Evolutionary conservation across 2,797 vertebrate genomes (phyloP).

Genomic region (Potorous gilbertii): DNA sequence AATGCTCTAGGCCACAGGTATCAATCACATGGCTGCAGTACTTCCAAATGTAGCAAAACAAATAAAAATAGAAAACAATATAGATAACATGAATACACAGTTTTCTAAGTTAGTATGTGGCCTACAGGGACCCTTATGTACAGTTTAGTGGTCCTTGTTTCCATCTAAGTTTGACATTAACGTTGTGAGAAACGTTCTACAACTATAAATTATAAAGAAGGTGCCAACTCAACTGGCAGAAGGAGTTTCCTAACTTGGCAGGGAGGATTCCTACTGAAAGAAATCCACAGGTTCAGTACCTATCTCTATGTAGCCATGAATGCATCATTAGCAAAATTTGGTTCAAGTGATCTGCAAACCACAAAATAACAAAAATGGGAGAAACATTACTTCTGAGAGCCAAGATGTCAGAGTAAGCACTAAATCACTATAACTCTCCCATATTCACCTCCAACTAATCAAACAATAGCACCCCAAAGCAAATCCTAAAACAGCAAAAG

Average conservation of each 20-base stretch:
- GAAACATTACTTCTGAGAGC: neutral
- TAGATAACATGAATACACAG: neutral
- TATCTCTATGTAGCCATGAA: neutral
- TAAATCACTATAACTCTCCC: neutral
- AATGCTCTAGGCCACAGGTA: neutral
- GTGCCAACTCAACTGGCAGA: neutral
- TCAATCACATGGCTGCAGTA: neutral
- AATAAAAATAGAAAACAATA: neutral
- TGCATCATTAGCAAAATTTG: neutral
- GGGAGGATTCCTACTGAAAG: neutral
- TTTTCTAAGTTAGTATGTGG: neutral
- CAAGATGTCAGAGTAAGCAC: neutral
- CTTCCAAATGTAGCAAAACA: neutral
- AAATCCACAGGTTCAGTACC: neutral
- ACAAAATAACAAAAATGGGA: neutral
- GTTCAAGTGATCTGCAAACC: neutral
- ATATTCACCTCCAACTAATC: neutral
- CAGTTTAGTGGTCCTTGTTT: neutral
- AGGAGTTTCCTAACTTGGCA: neutral
- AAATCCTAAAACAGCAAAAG: neutral
- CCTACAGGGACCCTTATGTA: neutral
- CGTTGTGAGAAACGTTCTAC: neutral
- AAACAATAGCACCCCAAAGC: neutral
- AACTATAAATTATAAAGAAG: neutral
- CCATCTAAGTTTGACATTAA: neutral